Evolutionary conservation across 2,797 vertebrate species (phyloP).

Genomic region (Galaxias olidus): DNA sequence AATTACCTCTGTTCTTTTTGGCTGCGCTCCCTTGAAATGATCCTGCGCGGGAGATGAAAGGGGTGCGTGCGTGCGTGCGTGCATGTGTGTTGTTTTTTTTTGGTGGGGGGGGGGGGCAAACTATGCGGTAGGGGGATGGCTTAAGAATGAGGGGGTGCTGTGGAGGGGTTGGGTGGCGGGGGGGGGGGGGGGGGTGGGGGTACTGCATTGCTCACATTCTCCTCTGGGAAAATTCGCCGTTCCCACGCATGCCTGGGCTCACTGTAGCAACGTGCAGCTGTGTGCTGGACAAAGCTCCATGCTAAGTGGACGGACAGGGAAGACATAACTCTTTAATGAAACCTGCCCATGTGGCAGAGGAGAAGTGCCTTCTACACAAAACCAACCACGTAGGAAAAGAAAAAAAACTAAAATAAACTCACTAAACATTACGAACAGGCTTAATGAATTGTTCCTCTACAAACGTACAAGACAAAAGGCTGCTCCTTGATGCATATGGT

Average conservation of each 20-base stretch:
- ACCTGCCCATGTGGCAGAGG: too few relatives aligned
- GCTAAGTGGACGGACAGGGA: too few relatives aligned
- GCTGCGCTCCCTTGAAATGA: conserved; percentile 42
- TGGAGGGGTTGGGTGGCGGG: background rate
- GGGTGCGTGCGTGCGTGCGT: background rate
- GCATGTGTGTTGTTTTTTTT: conserved; percentile 1
- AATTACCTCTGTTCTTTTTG: conserved; percentile 44
- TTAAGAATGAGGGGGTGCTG: conserved; percentile 28
- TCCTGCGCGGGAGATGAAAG: conserved; percentile 27
- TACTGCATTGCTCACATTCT: conserved; percentile 15
- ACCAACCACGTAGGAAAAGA: too few relatives aligned
- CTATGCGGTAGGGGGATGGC: background rate
- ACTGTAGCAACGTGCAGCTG: too few relatives aligned
- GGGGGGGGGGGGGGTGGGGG: background rate
- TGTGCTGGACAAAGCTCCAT: too few relatives aligned
- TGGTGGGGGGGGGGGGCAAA: conserved; percentile 18
- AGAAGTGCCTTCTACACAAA: too few relatives aligned
- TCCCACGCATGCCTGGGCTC: background rate
- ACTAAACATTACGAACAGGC: too few relatives aligned
- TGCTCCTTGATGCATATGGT: too few relatives aligned
- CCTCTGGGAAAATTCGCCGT: background rate
- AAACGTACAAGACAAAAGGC: too few relatives aligned
- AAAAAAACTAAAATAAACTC: too few relatives aligned
- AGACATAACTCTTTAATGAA: too few relatives aligned
- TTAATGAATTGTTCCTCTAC: too few relatives aligned